Base-by-base conservation (phyloP, 2,888 invertebrate species). In the Tyria jacobaeae region DNA sequence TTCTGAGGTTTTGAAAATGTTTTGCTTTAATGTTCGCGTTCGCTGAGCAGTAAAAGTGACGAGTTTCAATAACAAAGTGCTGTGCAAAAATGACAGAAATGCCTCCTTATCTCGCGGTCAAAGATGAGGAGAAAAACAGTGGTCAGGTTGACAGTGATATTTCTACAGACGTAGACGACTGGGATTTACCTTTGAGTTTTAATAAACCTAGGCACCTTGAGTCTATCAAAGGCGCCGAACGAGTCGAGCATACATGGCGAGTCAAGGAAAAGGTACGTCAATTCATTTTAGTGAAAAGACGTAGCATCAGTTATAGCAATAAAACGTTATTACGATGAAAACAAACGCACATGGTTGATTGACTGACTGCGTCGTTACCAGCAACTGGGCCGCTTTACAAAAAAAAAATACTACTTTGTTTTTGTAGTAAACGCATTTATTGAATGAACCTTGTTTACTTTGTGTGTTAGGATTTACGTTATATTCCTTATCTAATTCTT, bases 221-320 rank as follows among this genome's bases (percentile, higher is more conserved):
- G 78, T 85, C 89, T 58, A 92, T 94, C 69, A 90, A 91, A 73
- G 93, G 92, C 10, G 85, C 87, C 39, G 92, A 94, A 51, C 97
- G 98, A 81, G 95, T 95, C 62, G 97, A 97, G 79, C 97, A 97
- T 81, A 96, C 97, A 70, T 99, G 99, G 99, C 95, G 99, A 78
- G 97, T 99, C 94, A 98, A 98, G 87, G 98, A 98, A 87, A 96
- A 98, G 95, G 97, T 97, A 88, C 84, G 90, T 41, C 17, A n/a
- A 48, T 51, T 24, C 53, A 52, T 62, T 64, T 62, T 52, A 44
- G 61, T 65, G 58, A 48, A 70, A 76, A 78, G 77, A 53, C 66
- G 62, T 48, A 62, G 39, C 51, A 65, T 58, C 65, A 71, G 62
- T 70, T 80, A 87, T 74, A 86, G 65, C 78, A 75, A 82, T 83